Base-by-base conservation (phyloP, 2,888 invertebrate species). In the Leptarthrus brevirostris region DNA sequence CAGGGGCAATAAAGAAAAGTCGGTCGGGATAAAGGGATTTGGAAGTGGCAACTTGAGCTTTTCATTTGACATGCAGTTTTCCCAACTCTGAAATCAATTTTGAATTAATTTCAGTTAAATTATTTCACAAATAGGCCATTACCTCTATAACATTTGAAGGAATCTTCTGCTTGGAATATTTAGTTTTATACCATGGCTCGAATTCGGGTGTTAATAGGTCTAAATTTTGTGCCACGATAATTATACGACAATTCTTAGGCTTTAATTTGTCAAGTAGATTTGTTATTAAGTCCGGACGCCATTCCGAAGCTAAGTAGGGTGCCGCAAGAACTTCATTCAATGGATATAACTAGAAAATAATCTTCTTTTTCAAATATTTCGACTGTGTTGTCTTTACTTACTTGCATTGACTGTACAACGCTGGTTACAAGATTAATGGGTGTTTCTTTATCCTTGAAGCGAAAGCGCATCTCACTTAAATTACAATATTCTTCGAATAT, bases 161-260 rank as follows among this genome's bases (percentile, higher is more conserved):
- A 61, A 98, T 92, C 74, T 89, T 87, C 74, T 91, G 90, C 47
- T 91, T 87, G 36, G 90, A 88, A 82, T 93, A 97, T 79, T 94
- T 92, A 0, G 97, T 97, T 0, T 95, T 95, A 83, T 98, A 99
- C 94, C 96, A 97, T 0, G 90, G 89, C 81, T 98, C 97, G 0
- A 86, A 87, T 79, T 90, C 86, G 18, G 91, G 88, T 8, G 93
- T 89, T 53, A 90, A 87, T 2, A 88, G 87, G 77, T 90, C 90
- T 82, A 92, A 95, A 78, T 88, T 90, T 87, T 97, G 93, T 3
- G 93, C 93, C 4, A 96, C 89, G 6, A 94, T 83, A 0, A 90
- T 90, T 3, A 94, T 86, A 40, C 94, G 88, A 75, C 95, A 90
- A 79, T 94, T 95, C 6, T 93, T 90, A 0, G 97, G 96, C 0